Conservation (phyloP, 2,113 vertebrate species). For the Haliaeetus leucogaster region DNA sequence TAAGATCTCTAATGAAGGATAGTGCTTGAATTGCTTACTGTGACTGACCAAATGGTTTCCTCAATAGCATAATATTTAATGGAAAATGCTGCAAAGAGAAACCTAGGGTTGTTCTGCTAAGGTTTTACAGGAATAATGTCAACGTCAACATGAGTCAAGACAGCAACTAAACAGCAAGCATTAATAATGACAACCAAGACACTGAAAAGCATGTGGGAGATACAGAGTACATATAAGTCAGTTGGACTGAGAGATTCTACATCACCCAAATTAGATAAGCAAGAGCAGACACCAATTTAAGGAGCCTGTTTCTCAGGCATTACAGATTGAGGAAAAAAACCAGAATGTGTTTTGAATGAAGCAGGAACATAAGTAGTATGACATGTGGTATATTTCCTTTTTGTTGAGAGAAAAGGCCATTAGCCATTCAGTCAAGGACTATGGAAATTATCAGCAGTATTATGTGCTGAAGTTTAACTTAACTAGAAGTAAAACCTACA, state of each 20-base stretch:
- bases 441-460: not conserved
- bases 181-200: not conserved
- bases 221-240: not conserved
- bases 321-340: rapidly evolving
- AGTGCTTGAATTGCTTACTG: not conserved
- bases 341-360: not conserved
- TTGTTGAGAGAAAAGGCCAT: not conserved
- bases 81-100: not conserved
- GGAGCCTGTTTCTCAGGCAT: not conserved
- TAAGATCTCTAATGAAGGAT: not conserved
- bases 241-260: not conserved
- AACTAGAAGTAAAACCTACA: not conserved
- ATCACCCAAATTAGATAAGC: not conserved
- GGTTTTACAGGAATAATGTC: not conserved
- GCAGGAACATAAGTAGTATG: not conserved
- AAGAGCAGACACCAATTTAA: not conserved
- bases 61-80: not conserved
- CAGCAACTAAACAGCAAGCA: not conserved
- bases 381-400: not conserved
- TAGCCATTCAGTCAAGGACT: not conserved
- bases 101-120: not conserved
- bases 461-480: not conserved
- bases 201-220: not conserved
- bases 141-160: not conserved
- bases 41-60: not conserved